phyloP scores from a whole-genome alignment of 2,113 vertebrate genomes.

The Pionites leucogaster region DNA sequence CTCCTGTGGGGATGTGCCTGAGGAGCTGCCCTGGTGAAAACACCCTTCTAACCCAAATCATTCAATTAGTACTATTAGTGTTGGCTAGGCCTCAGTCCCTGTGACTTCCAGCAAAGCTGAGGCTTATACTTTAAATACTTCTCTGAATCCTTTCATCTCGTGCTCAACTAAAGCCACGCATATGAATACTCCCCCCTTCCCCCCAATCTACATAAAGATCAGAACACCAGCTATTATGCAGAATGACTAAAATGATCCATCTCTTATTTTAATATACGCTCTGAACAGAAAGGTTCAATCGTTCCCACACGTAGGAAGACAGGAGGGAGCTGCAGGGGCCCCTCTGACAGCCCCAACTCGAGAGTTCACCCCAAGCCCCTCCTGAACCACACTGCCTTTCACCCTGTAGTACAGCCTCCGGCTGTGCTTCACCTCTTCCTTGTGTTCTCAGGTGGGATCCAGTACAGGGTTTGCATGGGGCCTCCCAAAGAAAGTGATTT shows the following conservation, averaged over 20 bases:
- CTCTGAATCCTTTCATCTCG: neutral
- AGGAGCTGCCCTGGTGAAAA: neutral
- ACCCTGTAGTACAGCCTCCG: fast-evolving
- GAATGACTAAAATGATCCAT: neutral
- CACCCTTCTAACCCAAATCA: neutral
- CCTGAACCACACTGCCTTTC: neutral
- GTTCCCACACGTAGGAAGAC: neutral
- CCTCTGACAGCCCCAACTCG: neutral
- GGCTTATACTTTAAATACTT: neutral
- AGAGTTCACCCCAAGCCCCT: neutral
- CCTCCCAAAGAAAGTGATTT: neutral
- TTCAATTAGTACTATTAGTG: neutral
- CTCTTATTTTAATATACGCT: neutral
- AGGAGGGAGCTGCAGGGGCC: neutral
- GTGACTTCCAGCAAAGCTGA: neutral
- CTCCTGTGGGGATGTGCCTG: neutral
- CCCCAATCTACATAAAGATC: neutral
- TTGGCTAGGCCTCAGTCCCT: neutral
- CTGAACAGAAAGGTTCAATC: neutral
- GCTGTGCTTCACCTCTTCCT: neutral
- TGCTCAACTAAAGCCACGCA: neutral
- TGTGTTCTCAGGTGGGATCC: neutral
- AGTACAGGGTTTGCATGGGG: neutral
- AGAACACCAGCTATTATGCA: neutral
- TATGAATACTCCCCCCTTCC: neutral